Evolutionary conservation across 2,888 invertebrate genomes (phyloP), one percentile per base, ranked within the genome.

Genomic region (Xanthorhoe spadicearia): DNA sequence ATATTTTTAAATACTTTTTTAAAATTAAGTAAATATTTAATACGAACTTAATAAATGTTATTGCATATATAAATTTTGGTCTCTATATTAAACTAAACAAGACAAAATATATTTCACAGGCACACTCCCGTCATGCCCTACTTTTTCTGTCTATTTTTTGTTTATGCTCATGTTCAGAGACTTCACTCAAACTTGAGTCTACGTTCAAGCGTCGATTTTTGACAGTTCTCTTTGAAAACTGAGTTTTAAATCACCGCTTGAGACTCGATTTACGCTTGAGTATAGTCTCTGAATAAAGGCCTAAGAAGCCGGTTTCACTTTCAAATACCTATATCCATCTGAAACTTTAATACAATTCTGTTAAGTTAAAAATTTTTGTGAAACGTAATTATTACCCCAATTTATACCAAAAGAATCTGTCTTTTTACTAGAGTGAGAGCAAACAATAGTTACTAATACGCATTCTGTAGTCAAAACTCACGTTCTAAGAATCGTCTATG

Each of bases 401-500:
- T 32, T 32, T 32, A 32, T 7, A 1, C 32, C 32, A 7, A 32
- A 32, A 32, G 32, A 35, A 18, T 38, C 35, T 38, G 0, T 54
- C 9, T 38, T 13, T 10, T 18, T 0, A 10, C 38, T 38, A 9
- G 0, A 61, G 54, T 49, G 48, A 54, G n/a, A 19, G 38, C 35
- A 53, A n/a, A 23, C 15, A 13, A 13, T n/a, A 50, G 17, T 15
- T 32, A 50, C 50, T 56, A 18, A 7, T 50, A 28, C 10, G 19
- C 32, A 15, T 35, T 59, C 59, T 62, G 58, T 58, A 55, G 78
- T 68, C 71, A 75, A 75, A 74, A 74, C 79, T 43, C 13, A 76
- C 59, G 63, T 87, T 87, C 84, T 77, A 28, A 80, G 85, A 85
- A 86, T 68, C 73, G 67, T 79, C 75, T 82, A 82, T 83, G 79